A percentile compares a stretch with the other conserved stretches of the same genome.
Conservation (phyloP, 2,113 vertebrate genomes). For the Hippocampus abdominalis region DNA sequence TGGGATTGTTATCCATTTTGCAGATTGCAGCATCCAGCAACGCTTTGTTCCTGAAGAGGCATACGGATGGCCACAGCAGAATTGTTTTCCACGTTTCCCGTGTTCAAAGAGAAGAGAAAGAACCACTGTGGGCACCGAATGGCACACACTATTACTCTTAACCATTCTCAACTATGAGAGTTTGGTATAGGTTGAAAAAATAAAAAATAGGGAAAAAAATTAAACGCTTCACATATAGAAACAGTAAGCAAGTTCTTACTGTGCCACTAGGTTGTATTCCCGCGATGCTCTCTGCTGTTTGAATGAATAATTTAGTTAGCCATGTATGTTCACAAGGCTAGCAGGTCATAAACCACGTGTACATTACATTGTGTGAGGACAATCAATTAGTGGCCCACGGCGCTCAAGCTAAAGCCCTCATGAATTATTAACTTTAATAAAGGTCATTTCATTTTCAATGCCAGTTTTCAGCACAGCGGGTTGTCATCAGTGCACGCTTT, state of each 20-base stretch:
- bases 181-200: neutral
- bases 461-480: slow-evolving; percentile 13
- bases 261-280: neutral
- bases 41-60: slow-evolving; percentile 48
- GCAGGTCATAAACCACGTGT: neutral
- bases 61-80: slow-evolving; percentile 8
- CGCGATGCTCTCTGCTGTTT: neutral
- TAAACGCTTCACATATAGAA: slow-evolving; percentile 1
- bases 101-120: slow-evolving; percentile 38
- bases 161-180: neutral
- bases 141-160: slow-evolving; percentile 25
- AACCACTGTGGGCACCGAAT: slow-evolving; percentile 38
- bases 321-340: slow-evolving; percentile 2
- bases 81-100: slow-evolving; percentile 28
- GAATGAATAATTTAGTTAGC: neutral
- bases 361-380: slow-evolving; percentile 1
- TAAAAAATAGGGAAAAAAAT: neutral
- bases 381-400: slow-evolving; percentile 26
- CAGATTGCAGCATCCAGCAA: slow-evolving; percentile 53
- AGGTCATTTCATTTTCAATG: slow-evolving; percentile 35
- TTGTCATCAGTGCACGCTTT: slow-evolving; percentile 6
- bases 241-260: neutral
- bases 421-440: slow-evolving; percentile 32
- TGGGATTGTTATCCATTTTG: neutral
- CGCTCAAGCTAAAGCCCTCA: slow-evolving; percentile 37